Evolutionary conservation across 2,888 invertebrate genomes (phyloP).

Genomic region (Metellina segmentata): DNA sequence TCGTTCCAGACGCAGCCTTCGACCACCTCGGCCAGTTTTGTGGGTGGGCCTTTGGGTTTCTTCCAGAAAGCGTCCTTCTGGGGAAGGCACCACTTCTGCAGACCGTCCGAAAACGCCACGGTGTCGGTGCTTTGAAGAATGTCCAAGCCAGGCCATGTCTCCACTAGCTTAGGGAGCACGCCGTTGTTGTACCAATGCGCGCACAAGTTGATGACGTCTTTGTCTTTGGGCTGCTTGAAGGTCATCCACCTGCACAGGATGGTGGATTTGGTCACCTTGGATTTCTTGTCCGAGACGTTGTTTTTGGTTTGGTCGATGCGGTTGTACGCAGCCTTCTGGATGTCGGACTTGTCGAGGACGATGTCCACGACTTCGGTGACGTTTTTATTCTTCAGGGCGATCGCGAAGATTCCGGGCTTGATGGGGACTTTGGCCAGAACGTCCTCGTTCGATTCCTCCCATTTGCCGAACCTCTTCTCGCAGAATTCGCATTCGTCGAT

Average conservation of each 20-base stretch:
- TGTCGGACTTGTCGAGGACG: conserved; percentile 6
- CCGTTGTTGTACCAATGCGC: conserved; percentile 69
- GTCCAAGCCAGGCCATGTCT: conserved; percentile 39
- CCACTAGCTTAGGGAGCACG: conserved; percentile 31
- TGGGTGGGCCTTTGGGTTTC: conserved; percentile 27
- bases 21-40: conserved; percentile 32
- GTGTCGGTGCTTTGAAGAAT: conserved; percentile 26
- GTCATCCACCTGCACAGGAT: conserved; percentile 56
- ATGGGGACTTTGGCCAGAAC: conserved; percentile 52
- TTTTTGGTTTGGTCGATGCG: conserved; percentile 29
- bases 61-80: conserved; percentile 57
- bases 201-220: conserved; percentile 52
- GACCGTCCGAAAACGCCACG: conserved; percentile 28
- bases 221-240: conserved; percentile 51
- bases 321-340: conserved; percentile 28
- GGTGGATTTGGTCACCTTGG: conserved; percentile 52
- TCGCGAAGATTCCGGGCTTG: conserved; percentile 54
- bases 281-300: conserved; percentile 50
- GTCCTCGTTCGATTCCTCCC: conserved; percentile 49
- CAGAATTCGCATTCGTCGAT: conserved; percentile 56
- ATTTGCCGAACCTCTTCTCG: conserved; percentile 61
- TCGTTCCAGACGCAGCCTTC: conserved; percentile 30
- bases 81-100: conserved; percentile 62
- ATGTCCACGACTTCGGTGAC: conserved; percentile 49
- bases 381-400: conserved; percentile 50